Evolutionary conservation across 1,140 invertebrate species (phyloP).

Genomic region (Colletes gigas): DNA sequence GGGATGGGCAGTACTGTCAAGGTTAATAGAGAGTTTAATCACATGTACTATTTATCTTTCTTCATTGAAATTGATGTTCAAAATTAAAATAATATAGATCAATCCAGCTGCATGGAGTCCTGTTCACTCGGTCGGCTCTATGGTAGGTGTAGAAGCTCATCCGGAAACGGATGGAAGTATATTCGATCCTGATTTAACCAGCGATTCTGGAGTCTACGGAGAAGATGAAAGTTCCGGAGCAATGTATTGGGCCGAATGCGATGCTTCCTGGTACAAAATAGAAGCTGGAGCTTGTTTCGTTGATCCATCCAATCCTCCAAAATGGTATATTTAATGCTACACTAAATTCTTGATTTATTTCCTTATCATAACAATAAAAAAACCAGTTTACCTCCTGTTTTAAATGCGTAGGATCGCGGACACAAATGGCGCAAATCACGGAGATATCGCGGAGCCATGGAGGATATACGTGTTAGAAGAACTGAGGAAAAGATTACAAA

Average conservation of each 20-base stretch:
- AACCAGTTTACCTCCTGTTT: neutral
- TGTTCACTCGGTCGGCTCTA: slow-evolving; percentile 89
- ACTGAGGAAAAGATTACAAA: slow-evolving; percentile 83
- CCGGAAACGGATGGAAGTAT: slow-evolving; percentile 90
- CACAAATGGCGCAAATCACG: slow-evolving; percentile 81
- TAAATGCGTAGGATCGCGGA: slow-evolving; percentile 81
- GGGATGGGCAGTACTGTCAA: slow-evolving; percentile 78
- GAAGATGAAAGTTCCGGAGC: slow-evolving; percentile 87
- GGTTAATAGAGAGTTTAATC: slow-evolving; percentile 56
- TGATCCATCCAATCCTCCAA: slow-evolving; percentile 86
- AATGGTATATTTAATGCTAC: slow-evolving; percentile 83
- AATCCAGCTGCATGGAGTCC: slow-evolving; percentile 92
- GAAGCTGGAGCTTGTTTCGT: slow-evolving; percentile 89
- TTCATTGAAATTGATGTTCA: neutral
- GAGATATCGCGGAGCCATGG: slow-evolving; percentile 88
- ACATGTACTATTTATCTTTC: neutral
- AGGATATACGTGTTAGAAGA: slow-evolving; percentile 87
- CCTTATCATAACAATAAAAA: no score
- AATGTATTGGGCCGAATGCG: slow-evolving; percentile 88
- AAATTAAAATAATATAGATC: slow-evolving; percentile 61
- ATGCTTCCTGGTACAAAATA: slow-evolving; percentile 89
- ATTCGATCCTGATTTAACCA: slow-evolving; percentile 86
- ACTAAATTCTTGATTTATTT: neutral
- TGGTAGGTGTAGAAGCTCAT: slow-evolving; percentile 89
- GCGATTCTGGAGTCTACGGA: slow-evolving; percentile 88